These are phyloP conservation scores for Pseudorasbora parva DNA, from an alignment of 2,113 vertebrate species.

Conservation along the genomic window DNA sequence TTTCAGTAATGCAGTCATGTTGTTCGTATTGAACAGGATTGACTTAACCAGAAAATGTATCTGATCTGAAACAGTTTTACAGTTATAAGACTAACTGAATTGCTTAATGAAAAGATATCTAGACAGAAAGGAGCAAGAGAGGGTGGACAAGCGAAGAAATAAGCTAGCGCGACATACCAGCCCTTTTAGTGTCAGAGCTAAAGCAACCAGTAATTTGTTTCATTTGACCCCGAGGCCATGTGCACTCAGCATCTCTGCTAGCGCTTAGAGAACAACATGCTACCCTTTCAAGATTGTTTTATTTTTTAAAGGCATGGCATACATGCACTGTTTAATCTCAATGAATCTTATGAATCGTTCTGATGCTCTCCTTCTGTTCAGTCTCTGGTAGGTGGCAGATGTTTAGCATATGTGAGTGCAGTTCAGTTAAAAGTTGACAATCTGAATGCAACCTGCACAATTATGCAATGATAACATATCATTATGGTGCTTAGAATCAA, in stretches of 20 bases:
- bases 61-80: not conserved
- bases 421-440: not conserved
- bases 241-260: conserved; percentile 28
- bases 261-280: not conserved
- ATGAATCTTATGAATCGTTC: not conserved
- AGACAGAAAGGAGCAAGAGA: conserved; percentile 19
- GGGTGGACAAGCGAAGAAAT: not conserved
- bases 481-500: not conserved
- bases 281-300: conserved; percentile 32
- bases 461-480: not conserved
- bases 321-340: conserved; percentile 28
- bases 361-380: not conserved
- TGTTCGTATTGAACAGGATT: not conserved
- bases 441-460: not conserved
- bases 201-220: conserved; percentile 45
- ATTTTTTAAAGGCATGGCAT: conserved; percentile 19
- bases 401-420: not conserved
- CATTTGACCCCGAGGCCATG: conserved; percentile 38
- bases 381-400: not conserved
- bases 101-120: not conserved
- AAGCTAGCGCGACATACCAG: conserved; percentile 17
- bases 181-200: conserved; percentile 37
- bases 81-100: not conserved
- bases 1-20: not conserved
- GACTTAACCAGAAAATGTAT: not conserved